Evolutionary conservation across 2,113 vertebrate species (phyloP).

Genomic region (Lagenorhynchus albirostris): DNA sequence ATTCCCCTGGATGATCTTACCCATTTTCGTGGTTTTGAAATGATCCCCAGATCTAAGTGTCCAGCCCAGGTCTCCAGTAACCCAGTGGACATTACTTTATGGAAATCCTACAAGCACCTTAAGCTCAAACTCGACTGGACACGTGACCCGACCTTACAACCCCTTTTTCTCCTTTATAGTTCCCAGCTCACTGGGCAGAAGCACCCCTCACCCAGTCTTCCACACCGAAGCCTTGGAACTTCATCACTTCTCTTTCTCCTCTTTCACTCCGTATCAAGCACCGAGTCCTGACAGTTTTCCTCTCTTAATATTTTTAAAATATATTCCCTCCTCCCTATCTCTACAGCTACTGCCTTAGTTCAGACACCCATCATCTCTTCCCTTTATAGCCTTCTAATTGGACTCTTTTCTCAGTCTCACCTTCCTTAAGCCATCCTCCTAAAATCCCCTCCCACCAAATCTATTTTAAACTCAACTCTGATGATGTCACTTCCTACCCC

Average conservation of each 20-base stretch:
- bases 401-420: neutral
- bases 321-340: neutral
- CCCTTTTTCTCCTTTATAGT: neutral
- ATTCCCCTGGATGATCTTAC: neutral
- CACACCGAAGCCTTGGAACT: neutral
- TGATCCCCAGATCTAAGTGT: neutral
- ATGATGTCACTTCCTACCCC: neutral
- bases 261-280: neutral
- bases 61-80: neutral
- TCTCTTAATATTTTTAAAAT: neutral
- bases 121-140: neutral
- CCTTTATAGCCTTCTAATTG: neutral
- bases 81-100: neutral
- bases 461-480: neutral
- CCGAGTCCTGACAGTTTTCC: neutral
- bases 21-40: neutral
- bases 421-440: neutral
- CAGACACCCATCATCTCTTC: neutral
- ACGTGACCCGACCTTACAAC: neutral
- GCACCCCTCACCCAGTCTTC: neutral
- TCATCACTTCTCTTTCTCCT: neutral
- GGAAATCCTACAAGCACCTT: neutral
- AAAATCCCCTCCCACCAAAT: neutral
- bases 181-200: neutral
- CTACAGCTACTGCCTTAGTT: neutral